Evolutionary conservation across 1,140 invertebrate genomes (phyloP), one percentile per base, ranked within the genome.

Genomic region (Metopolophium dirhodum): DNA sequence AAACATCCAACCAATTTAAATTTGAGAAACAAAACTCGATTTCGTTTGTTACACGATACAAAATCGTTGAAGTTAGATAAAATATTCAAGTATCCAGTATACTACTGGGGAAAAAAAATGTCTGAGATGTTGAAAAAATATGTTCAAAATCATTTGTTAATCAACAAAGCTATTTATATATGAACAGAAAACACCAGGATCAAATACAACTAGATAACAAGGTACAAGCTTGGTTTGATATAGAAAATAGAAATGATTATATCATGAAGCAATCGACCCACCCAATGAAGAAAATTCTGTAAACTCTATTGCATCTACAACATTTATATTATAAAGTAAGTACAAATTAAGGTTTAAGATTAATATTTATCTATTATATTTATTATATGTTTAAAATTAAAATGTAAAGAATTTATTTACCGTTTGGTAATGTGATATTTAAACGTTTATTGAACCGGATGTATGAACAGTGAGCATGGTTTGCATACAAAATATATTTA

Each of bases 381-480:
- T n/a, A 77, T 77, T 23, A 23, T 23, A 82, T 83, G 35, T 83
- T 37, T 7, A 23, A 83, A 83, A 37, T 83, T 0, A 83, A 83
- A 83, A 83, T 83, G 77, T 83, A 20, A 83, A 83, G 77, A 83
- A 37, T 68, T 68, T n/a, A 22, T 83, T n/a, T 77, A 35, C 14
- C 4, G 68, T 37, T 47, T 47, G 45, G 26, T 30, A 86, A 86
- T 11, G 22, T 86, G 57, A 35, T 86, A 47, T 57, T 89, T 54
- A 57, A 26, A 35, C 88, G 51, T 89, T 57, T 57, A 54, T 89
- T 54, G 88, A 89, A 89, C 88, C 88, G 88, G 88, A 89, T 57
- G 88, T 35, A 57, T 26, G 88, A 41, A 35, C 51, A 57, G 8
- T 14, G 88, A 41, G 49, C 51, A 57, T 3, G 4, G 61, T 77